Conservation (phyloP, 2,888 invertebrate genomes). For the Chesias legatella region DNA sequence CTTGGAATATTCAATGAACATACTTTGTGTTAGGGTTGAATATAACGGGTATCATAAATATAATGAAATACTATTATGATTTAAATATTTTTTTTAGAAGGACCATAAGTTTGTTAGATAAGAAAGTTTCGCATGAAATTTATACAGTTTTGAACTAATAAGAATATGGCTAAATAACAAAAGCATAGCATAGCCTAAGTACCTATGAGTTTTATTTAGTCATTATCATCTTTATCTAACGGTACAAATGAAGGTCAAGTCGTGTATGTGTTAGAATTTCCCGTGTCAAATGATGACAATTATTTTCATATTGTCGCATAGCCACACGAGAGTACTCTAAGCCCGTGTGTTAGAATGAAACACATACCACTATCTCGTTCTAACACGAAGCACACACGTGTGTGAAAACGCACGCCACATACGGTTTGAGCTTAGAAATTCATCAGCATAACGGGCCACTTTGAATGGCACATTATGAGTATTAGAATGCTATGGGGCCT, state of each 20-base stretch:
- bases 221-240: conserved; percentile 6
- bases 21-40: too few relatives aligned
- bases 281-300: conserved; percentile 28
- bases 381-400: conserved; percentile 32
- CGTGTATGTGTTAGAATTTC: conserved; percentile 16
- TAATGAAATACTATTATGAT: too few relatives aligned
- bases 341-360: conserved; percentile 32
- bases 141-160: too few relatives aligned
- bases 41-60: too few relatives aligned
- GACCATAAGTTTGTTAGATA: too few relatives aligned
- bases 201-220: too few relatives aligned
- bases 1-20: too few relatives aligned
- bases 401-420: conserved; percentile 40
- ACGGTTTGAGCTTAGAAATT: conserved; percentile 39
- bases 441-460: conserved; percentile 34
- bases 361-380: conserved; percentile 33
- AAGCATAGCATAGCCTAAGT: too few relatives aligned
- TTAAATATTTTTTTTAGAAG: too few relatives aligned
- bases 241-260: conserved; percentile 7
- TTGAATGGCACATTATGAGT: conserved; percentile 19
- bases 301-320: conserved; percentile 30
- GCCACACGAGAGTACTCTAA: conserved; percentile 33
- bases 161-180: too few relatives aligned
- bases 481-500: conserved; percentile 24
- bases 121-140: too few relatives aligned